Conservation (phyloP, 2,888 invertebrate genomes). For the Epistrophe eligans region DNA sequence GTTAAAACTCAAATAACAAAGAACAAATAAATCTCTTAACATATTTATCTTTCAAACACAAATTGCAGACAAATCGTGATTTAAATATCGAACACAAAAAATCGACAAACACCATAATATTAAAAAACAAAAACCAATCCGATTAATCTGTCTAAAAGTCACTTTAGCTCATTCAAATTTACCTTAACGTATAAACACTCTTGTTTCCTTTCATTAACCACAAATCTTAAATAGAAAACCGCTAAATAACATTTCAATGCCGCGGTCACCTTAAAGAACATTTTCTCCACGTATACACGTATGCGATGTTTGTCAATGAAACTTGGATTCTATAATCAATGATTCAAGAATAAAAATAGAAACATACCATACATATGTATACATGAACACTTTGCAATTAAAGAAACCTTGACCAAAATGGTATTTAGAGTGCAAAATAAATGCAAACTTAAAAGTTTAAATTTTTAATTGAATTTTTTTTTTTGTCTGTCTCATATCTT, state of each 20-base stretch:
- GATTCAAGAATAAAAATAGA: conserved; percentile 1
- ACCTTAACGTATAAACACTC: conserved; percentile 10
- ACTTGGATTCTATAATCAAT: conserved; percentile 43
- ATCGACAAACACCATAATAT: background rate
- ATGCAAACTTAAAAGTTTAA: conserved; percentile 20
- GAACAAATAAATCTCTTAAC: background rate
- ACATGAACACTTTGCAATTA: background rate
- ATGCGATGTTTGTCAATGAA: conserved; percentile 17
- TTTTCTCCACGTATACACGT: conserved; percentile 15
- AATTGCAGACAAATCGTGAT: conserved; percentile 39
- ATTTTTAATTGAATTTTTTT: conserved; percentile 9
- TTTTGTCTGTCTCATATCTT: background rate
- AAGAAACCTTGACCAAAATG: conserved; percentile 61
- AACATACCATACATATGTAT: background rate
- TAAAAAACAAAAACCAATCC: conserved; percentile 10
- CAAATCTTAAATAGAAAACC: conserved; percentile 34
- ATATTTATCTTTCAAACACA: conserved; percentile 1
- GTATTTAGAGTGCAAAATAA: conserved; percentile 51
- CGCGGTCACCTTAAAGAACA: conserved; percentile 50
- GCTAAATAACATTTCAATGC: conserved; percentile 37
- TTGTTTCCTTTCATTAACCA: conserved; percentile 47
- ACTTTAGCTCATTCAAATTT: conserved; percentile 29
- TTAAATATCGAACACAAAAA: conserved; percentile 16
- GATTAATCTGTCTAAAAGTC: conserved; percentile 48
- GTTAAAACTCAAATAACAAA: background rate